phyloP scores from a whole-genome alignment of 2,888 invertebrate species.

The Agonopterix alstromeriana region DNA sequence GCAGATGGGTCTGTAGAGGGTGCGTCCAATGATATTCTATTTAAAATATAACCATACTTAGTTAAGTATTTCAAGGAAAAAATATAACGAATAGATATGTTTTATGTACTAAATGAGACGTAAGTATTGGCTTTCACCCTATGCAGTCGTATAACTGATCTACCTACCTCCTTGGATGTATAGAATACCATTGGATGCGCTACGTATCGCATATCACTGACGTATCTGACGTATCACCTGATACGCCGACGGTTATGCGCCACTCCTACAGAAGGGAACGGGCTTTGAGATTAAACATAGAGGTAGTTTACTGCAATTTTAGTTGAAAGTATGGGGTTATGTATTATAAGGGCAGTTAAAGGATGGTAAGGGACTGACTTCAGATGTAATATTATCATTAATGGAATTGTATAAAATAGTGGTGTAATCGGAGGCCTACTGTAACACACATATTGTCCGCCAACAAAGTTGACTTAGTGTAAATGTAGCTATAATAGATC shows the following conservation, averaged over 20 bases:
- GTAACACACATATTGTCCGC: conserved; percentile 51
- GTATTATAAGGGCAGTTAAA: conserved; percentile 64
- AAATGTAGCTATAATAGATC: conserved; percentile 61
- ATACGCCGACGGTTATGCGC: too few species aligned
- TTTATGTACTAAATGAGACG: too few species aligned
- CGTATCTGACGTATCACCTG: too few species aligned
- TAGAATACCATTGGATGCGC: too few species aligned
- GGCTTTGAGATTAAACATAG: conserved; percentile 66
- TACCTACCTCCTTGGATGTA: too few species aligned
- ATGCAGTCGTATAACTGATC: too few species aligned
- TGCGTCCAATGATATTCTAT: not conserved
- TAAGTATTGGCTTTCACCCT: too few species aligned
- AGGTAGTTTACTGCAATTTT: conserved; percentile 63
- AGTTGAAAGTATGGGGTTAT: conserved; percentile 60
- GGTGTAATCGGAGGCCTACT: conserved; percentile 63
- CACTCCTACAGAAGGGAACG: conserved; percentile 8
- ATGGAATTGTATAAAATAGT: conserved; percentile 68
- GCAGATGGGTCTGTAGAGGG: conserved; percentile 8
- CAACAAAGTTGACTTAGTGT: conserved; percentile 70
- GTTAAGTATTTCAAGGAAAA: too few species aligned
- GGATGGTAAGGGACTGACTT: conserved; percentile 66
- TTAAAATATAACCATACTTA: too few species aligned
- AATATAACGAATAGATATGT: too few species aligned
- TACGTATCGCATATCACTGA: too few species aligned
- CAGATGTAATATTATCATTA: conserved; percentile 68